Evolutionary conservation across 2,113 vertebrate genomes (phyloP).

Genomic region (Vireo altiloquus): DNA sequence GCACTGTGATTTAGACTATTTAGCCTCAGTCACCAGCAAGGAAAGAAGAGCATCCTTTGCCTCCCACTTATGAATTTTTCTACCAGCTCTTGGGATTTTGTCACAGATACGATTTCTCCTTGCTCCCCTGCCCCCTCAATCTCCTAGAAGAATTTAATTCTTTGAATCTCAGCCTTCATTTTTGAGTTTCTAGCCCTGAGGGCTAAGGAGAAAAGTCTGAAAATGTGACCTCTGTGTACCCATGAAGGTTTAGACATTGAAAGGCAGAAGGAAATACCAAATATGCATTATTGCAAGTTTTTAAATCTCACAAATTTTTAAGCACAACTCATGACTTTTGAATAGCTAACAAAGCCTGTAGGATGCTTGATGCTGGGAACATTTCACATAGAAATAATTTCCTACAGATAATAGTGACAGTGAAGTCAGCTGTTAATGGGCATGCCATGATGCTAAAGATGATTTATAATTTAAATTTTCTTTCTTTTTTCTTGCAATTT

Average conservation of each 20-base stretch:
- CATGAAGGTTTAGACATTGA: not conserved
- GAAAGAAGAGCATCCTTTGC: not conserved
- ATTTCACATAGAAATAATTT: not conserved
- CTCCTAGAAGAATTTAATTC: constrained; percentile 13
- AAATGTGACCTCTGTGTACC: constrained; percentile 19
- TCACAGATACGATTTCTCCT: not conserved
- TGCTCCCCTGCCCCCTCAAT: not conserved
- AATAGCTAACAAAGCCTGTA: not conserved
- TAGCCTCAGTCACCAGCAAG: not conserved
- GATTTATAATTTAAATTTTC: constrained; percentile 43
- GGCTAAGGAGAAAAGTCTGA: not conserved
- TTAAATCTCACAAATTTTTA: not conserved
- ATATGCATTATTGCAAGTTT: not conserved
- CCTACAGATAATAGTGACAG: not conserved
- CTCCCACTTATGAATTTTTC: not conserved
- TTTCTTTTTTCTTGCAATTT: not conserved
- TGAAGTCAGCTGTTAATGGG: not conserved
- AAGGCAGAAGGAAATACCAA: constrained; percentile 17
- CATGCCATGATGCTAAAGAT: not conserved
- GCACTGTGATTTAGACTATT: not conserved
- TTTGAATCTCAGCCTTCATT: constrained; percentile 16
- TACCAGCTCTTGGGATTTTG: not conserved
- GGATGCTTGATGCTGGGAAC: not conserved
- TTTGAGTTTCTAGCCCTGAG: constrained; percentile 21
- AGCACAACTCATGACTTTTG: not conserved